Evolutionary conservation across 2,113 vertebrate genomes (phyloP).

Genomic region (Cariama cristata): DNA sequence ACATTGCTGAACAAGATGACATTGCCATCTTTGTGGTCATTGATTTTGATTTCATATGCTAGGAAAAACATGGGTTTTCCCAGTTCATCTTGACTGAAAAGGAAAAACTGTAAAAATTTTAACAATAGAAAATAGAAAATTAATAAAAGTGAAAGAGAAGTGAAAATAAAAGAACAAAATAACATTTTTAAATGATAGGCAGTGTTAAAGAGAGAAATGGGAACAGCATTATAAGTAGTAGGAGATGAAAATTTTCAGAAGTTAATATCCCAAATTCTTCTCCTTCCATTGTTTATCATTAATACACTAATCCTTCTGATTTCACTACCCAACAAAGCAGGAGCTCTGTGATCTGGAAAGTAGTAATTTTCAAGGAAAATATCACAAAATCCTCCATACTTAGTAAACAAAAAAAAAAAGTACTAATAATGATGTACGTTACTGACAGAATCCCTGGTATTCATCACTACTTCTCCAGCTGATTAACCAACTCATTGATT

Average conservation of each 20-base stretch:
- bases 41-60: neutral
- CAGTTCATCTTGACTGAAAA: neutral
- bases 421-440: neutral
- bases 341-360: neutral
- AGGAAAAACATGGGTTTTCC: neutral
- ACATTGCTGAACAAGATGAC: neutral
- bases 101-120: neutral
- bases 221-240: neutral
- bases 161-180: neutral
- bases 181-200: neutral
- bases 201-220: neutral
- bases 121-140: neutral
- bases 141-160: neutral
- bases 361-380: neutral
- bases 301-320: neutral
- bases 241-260: neutral
- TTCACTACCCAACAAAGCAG: neutral
- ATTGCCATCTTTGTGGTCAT: neutral
- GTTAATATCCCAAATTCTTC: neutral
- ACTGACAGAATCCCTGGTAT: neutral
- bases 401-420: neutral
- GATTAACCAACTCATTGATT: slow-evolving; percentile 29
- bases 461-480: neutral
- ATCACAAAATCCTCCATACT: neutral
- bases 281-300: neutral